Conservation (phyloP, 2,888 invertebrate species). For the Polymixis flavicincta region DNA sequence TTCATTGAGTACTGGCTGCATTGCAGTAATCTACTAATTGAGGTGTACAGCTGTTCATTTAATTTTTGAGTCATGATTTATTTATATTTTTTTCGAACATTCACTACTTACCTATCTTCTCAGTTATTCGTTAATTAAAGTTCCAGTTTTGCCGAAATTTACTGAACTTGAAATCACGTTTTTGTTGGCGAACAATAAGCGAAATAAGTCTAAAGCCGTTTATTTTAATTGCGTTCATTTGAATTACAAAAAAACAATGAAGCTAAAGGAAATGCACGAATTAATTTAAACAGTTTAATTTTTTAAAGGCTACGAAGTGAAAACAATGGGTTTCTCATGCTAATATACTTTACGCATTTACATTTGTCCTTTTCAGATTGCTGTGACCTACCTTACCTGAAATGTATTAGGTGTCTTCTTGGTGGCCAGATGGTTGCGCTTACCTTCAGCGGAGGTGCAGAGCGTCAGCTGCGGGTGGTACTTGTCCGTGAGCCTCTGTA, state of each 20-base stretch:
- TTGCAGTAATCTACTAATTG: conserved; percentile 38
- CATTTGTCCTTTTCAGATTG: conserved; percentile 63
- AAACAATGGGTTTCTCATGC: conserved; percentile 79
- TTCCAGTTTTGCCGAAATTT: conserved; percentile 27
- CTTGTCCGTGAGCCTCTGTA: conserved; percentile 94
- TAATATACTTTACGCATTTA: conserved; percentile 73
- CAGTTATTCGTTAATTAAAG: conserved; percentile 37
- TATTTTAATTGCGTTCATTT: conserved; percentile 65
- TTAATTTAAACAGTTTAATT: conserved; percentile 65
- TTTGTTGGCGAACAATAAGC: conserved; percentile 59
- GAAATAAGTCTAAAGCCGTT: conserved; percentile 58
- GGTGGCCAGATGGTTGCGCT: conserved; percentile 55
- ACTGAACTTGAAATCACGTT: conserved; percentile 48
- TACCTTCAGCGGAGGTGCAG: conserved; percentile 95
- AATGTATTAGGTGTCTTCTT: conserved; percentile 4
- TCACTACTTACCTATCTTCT: conserved; percentile 1
- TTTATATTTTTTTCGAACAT: conserved; percentile 5
- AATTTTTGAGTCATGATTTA: conserved; percentile 6
- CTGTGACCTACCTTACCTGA: conserved; percentile 26
- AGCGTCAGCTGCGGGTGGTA: conserved; percentile 95
- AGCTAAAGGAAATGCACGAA: conserved; percentile 66
- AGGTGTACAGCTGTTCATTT: conserved; percentile 15
- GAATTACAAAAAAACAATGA: conserved; percentile 67
- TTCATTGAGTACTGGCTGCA: conserved; percentile 31
- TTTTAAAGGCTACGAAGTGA: conserved; percentile 64